Percentiles rank a stretch among this genome's conserved stretches.
These are phyloP conservation scores for Notothenia rossii DNA, from an alignment of 2,113 vertebrate species.

Conservation along the genomic window DNA sequence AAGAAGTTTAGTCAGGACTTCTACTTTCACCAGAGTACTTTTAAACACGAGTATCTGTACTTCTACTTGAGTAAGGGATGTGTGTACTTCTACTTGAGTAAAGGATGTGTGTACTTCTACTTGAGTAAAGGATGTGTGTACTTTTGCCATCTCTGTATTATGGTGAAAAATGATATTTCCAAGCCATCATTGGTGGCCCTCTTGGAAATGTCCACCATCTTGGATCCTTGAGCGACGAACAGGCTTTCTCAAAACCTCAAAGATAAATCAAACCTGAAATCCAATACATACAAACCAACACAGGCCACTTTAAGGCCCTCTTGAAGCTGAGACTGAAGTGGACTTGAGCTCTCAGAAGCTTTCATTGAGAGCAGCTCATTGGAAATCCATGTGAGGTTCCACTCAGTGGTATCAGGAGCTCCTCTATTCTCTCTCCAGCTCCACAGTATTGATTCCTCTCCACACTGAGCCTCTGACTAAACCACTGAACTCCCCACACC, in stretches of 20 bases:
- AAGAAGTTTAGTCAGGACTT: no score
- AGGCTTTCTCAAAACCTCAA: neutral
- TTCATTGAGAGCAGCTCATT: conserved; percentile 18
- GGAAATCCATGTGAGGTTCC: conserved; percentile 62
- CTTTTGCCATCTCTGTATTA: no score
- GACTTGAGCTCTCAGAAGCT: conserved; percentile 15
- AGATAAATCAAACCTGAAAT: neutral
- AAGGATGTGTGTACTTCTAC: no score
- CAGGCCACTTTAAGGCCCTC: neutral
- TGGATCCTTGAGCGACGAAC: neutral
- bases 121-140: no score
- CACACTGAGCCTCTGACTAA: conserved; percentile 39
- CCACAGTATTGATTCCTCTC: conserved; percentile 39
- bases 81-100: no score
- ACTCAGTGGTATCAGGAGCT: conserved; percentile 51
- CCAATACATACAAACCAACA: neutral
- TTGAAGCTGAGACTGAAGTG: neutral
- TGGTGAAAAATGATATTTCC: no score
- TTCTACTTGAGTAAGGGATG: no score
- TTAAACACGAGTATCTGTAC: no score
- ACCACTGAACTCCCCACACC: no score
- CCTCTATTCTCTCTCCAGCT: conserved; percentile 36
- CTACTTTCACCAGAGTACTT: no score
- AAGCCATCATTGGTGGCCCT: no score
- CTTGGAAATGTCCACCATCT: no score